phyloP scores from a whole-genome alignment of 37 sponge, comb jelly and placozoan genomes.

The Eunapius fragilis region DNA sequence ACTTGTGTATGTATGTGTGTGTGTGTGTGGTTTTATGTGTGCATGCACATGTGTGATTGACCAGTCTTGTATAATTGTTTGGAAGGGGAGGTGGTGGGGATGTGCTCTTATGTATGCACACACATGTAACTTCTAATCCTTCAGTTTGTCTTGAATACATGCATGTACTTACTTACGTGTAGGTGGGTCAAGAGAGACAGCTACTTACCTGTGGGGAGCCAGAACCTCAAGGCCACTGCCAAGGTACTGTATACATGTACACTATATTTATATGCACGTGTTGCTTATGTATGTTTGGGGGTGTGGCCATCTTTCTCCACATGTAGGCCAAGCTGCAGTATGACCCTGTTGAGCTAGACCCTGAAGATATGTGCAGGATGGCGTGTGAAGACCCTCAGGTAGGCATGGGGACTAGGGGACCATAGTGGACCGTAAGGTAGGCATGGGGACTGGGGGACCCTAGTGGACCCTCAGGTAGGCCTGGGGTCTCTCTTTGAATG shows the following conservation, averaged over 20 bases:
- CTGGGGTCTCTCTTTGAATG: no score
- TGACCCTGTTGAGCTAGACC: constrained; percentile 97
- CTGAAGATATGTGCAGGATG: constrained; percentile 99
- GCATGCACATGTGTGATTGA: background rate
- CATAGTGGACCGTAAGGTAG: no score
- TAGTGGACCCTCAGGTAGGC: no score
- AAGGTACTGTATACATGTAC: constrained; percentile 27
- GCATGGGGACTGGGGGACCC: no score
- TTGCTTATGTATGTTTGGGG: background rate
- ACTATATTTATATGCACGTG: no score
- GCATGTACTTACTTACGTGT: background rate
- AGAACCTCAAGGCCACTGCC: constrained; percentile 96
- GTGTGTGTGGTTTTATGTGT: background rate
- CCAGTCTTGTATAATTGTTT: background rate
- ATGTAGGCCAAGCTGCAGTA: constrained; percentile 94
- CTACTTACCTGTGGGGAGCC: constrained; percentile 98
- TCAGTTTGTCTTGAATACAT: no score
- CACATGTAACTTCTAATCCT: no score
- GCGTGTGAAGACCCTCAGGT: constrained; percentile 98
- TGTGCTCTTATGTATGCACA: no score
- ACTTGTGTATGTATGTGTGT: no score
- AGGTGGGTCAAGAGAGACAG: constrained; percentile 99
- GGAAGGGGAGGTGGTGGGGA: background rate
- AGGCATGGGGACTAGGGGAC: background rate
- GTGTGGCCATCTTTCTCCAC: background rate